These are phyloP conservation scores for Drosophila biarmipes DNA, from an alignment of 1,140 invertebrate species.

Conservation along the genomic window DNA sequence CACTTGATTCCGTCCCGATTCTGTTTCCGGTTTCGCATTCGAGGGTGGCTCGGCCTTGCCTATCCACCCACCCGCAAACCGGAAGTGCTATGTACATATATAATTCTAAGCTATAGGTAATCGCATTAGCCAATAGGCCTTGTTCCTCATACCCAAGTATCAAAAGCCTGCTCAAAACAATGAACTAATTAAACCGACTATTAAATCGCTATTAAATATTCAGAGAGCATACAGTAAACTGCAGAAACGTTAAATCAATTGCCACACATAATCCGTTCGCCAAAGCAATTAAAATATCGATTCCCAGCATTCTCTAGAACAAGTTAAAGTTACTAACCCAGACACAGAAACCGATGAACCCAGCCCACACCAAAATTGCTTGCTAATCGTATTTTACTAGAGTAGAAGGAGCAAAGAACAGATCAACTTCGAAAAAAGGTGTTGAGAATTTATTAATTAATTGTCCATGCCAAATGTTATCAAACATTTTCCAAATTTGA, in stretches of 20 bases:
- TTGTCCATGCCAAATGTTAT: no score
- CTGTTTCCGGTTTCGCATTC: not conserved
- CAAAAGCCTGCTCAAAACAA: constrained; percentile 71
- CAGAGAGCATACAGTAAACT: constrained; percentile 59
- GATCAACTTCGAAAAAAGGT: no score
- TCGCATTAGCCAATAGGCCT: constrained; percentile 30
- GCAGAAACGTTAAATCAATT: constrained; percentile 31
- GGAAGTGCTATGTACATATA: constrained; percentile 28
- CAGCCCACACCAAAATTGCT: constrained; percentile 20
- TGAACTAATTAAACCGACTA: constrained; percentile 36
- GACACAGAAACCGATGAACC: constrained; percentile 12
- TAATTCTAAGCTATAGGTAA: constrained; percentile 44
- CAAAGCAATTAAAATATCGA: constrained; percentile 45
- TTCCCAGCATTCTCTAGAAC: constrained; percentile 29
- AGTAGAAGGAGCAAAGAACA: constrained; percentile 22
- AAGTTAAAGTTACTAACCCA: constrained; percentile 29
- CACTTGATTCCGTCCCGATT: constrained; percentile 22
- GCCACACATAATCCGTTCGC: constrained; percentile 44
- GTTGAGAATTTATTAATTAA: no score
- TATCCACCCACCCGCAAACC: constrained; percentile 4
- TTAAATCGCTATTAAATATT: constrained; percentile 55
- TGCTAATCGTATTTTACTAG: constrained; percentile 24
- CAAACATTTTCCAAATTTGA: no score
- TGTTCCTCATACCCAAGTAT: constrained; percentile 70
- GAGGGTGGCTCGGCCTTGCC: constrained; percentile 32